Evolutionary conservation across 2,113 vertebrate genomes (phyloP).

Genomic region (Sinocyclocheilus maitianheensis): DNA sequence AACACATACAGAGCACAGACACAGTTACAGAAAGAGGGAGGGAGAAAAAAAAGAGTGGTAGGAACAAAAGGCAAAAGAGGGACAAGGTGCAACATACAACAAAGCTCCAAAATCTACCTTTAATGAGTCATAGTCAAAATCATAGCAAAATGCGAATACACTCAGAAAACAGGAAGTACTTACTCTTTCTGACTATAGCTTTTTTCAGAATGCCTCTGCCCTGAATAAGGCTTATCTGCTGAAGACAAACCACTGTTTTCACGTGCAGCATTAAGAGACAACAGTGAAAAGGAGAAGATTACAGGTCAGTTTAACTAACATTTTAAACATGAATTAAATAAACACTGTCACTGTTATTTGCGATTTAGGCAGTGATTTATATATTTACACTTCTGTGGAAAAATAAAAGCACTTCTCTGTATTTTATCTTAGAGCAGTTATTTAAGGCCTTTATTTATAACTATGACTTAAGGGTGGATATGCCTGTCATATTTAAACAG

Average conservation of each 20-base stretch:
- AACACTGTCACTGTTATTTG: background rate
- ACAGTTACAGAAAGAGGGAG: conserved; percentile 48
- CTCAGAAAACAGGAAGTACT: conserved; percentile 51
- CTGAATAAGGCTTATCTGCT: conserved; percentile 59
- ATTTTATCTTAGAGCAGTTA: background rate
- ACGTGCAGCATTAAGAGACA: conserved; percentile 32
- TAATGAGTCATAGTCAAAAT: background rate
- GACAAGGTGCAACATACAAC: conserved; percentile 42
- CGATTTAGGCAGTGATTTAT: background rate
- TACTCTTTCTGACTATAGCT: conserved; percentile 63
- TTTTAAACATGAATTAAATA: background rate
- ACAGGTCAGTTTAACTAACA: conserved; percentile 29
- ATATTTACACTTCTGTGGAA: background rate
- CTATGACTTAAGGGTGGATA: background rate
- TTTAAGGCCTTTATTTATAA: background rate
- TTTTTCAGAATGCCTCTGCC: conserved; percentile 56
- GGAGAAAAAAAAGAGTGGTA: conserved; percentile 41
- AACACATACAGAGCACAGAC: conserved; percentile 51
- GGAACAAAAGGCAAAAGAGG: conserved; percentile 41
- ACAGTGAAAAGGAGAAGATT: conserved; percentile 34
- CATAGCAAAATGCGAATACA: conserved; percentile 1
- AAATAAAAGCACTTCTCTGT: background rate
- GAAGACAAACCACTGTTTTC: conserved; percentile 51
- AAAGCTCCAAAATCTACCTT: background rate
- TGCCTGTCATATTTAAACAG: background rate